These are phyloP conservation scores for Eurystomus glaucurus DNA, from an alignment of 2,797 vertebrate species.

Conservation along the genomic window DNA sequence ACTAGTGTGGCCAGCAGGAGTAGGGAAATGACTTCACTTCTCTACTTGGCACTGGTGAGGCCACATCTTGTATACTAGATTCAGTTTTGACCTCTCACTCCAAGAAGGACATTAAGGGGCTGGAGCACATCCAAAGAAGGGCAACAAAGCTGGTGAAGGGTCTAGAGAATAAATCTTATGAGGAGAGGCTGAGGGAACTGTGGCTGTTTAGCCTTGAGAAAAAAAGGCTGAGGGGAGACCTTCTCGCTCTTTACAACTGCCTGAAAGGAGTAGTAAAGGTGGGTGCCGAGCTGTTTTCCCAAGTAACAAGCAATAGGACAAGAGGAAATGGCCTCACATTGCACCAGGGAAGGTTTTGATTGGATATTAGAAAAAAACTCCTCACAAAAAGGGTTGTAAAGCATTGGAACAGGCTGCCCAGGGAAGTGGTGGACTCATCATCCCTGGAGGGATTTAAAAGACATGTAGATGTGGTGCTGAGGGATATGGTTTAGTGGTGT, in stretches of 20 bases:
- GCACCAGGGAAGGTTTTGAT: neutral
- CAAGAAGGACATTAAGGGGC: neutral
- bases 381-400: neutral
- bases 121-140: neutral
- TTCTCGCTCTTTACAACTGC: neutral
- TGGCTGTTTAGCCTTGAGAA: neutral
- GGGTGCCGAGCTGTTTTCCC: no score
- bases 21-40: accelerated
- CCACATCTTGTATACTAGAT: neutral
- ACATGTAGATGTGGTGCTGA: accelerated
- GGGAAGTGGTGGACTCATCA: neutral
- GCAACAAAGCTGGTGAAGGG: neutral
- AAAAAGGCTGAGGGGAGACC: neutral
- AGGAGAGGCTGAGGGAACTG: neutral
- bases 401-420: neutral
- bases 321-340: neutral
- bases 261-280: no score
- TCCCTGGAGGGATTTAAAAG: neutral
- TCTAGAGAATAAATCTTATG: neutral
- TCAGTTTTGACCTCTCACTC: neutral
- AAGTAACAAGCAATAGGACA: neutral
- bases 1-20: neutral
- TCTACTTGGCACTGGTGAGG: neutral
- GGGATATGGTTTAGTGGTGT: neutral
- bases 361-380: neutral